phyloP scores from a whole-genome alignment of 2,888 invertebrate genomes.

The Spatulosminthurus flaviceps region DNA sequence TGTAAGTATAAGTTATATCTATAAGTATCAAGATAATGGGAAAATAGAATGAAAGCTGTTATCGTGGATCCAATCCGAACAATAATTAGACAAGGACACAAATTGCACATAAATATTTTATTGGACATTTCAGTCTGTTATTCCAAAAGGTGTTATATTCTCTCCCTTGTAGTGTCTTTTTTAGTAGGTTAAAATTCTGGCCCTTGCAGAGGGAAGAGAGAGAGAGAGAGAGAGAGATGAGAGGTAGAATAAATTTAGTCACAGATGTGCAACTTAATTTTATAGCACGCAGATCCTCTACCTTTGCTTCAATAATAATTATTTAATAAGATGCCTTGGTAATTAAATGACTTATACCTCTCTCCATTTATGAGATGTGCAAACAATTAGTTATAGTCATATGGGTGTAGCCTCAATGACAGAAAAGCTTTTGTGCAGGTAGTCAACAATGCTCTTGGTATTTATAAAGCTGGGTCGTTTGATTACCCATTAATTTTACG shows the following conservation, averaged over 20 bases:
- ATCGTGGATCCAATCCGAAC: constrained; percentile 15
- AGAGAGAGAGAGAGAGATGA: not conserved
- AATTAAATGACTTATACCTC: constrained; percentile 28
- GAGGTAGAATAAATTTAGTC: constrained; percentile 24
- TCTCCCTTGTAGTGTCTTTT: not conserved
- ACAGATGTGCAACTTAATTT: constrained; percentile 41
- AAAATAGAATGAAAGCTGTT: not conserved
- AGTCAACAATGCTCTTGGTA: not conserved
- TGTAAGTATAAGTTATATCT: not conserved
- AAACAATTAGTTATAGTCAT: not conserved
- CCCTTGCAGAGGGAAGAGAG: not conserved
- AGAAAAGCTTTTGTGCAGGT: not conserved
- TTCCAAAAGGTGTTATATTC: constrained; percentile 8
- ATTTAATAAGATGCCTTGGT: constrained; percentile 18
- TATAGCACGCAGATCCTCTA: not conserved
- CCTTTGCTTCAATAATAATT: constrained; percentile 25
- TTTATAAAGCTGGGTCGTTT: constrained; percentile 20
- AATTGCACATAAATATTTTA: constrained; percentile 35
- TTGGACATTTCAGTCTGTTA: constrained; percentile 12
- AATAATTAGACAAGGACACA: constrained; percentile 39
- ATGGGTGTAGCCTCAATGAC: not conserved
- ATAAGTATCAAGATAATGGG: not conserved
- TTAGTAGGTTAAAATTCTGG: not conserved
- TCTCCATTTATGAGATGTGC: constrained; percentile 16
- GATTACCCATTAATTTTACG: constrained; percentile 27